phyloP scores from a whole-genome alignment of 2,888 invertebrate genomes.

The Diaprepes abbreviatus region DNA sequence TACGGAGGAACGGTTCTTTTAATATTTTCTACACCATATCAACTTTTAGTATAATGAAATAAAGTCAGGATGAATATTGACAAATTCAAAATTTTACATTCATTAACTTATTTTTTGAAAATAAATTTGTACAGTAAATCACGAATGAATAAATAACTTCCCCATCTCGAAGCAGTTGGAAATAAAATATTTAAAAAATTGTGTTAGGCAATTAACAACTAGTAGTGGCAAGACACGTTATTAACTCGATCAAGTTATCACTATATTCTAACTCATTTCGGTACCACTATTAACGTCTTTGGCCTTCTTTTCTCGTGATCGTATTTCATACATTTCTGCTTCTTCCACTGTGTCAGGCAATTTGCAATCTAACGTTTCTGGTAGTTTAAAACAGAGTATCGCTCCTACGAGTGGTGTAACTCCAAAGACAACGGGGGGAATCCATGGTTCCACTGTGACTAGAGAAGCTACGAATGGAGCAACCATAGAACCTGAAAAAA shows the following conservation, averaged over 20 bases:
- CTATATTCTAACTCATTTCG: neutral
- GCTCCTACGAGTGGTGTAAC: constrained; percentile 78
- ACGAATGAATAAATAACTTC: too few species aligned
- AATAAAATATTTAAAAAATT: neutral
- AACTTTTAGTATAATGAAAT: too few species aligned
- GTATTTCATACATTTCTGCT: constrained; percentile 71
- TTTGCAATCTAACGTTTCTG: constrained; percentile 83
- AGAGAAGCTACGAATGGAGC: constrained; percentile 87
- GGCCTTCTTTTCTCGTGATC: constrained; percentile 24
- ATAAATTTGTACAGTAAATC: too few species aligned
- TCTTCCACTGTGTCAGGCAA: constrained; percentile 87
- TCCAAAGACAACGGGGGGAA: constrained; percentile 77
- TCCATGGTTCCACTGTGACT: constrained; percentile 69
- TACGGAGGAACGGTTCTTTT: too few species aligned
- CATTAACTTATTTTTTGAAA: too few species aligned
- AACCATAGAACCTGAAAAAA: constrained; percentile 78
- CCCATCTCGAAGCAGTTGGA: too few species aligned
- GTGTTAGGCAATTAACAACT: too few species aligned
- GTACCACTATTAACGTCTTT: neutral
- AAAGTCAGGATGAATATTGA: too few species aligned
- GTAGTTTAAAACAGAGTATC: constrained; percentile 76
- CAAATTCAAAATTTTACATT: too few species aligned
- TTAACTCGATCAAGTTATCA: neutral
- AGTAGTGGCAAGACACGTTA: neutral
- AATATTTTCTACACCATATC: too few species aligned